Evolutionary conservation across 2,888 invertebrate species (phyloP), one percentile per base, ranked within the genome.

Genomic region (Anagyrus pseudococci): DNA sequence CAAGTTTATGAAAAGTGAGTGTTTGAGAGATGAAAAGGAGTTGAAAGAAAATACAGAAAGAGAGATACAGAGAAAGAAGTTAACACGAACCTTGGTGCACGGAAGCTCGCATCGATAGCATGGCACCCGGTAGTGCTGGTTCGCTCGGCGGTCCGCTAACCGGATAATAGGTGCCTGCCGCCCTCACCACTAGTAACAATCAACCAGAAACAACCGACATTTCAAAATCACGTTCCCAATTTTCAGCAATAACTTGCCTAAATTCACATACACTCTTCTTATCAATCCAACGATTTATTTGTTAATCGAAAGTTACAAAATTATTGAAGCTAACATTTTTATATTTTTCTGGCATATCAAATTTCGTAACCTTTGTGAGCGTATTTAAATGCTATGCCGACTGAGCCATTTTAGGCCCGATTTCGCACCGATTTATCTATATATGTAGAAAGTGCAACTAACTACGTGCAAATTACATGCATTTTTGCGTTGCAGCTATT

Each of bases 161-260:
- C 78, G 94, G 94, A 84, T 92, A 94, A 85, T 92, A 94, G 82
- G 94, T 94, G 82, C 94, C 94, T 77, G 92, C 89, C 83, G 94
- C 92, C 89, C 93, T 94, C 85, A 94, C 92, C 86, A 93, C 91
- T 92, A 37, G 84, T 89, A 89, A 81, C 82, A 81, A 80, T 80
- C 80, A 80, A 81, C 81, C 81, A 81, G 80, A 80, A 67, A 67
- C 64, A 61, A 61, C 61, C 80, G 78, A 80, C 79, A 79, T 80
- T 81, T 81, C 79, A 80, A 81, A 79, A 77, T 72, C 74, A 79
- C 79, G 8, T 75, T 76, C 79, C 80, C 78, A 74, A 53, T 4
- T 55, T 26, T 40, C 15, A 23, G 10, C 41, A 44, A 19, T 37
- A 2, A 40, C 10, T 33, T 13, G 46, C 33, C n/a, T 29, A 26